phyloP scores from a whole-genome alignment of 1,140 invertebrate genomes.

The Subanguina moxae region DNA sequence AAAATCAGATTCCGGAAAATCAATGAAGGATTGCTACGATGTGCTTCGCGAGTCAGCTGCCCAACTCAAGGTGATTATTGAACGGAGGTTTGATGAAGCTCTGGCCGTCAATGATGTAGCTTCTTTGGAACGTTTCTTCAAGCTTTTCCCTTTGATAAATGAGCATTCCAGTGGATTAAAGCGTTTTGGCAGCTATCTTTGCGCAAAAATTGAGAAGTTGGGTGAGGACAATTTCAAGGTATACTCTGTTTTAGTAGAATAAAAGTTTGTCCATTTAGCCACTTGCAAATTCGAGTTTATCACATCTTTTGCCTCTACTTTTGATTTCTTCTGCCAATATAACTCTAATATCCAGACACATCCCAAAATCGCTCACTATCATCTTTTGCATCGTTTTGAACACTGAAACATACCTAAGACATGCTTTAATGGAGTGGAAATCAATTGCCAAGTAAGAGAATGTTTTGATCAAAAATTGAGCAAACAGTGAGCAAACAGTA shows the following conservation, averaged over 20 bases:
- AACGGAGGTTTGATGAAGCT: slow-evolving; percentile 82
- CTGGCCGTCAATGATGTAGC: slow-evolving; percentile 78
- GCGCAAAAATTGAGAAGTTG: slow-evolving; percentile 62
- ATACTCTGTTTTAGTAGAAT: slow-evolving; percentile 18
- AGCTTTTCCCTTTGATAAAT: slow-evolving; percentile 90
- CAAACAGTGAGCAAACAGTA: too few relatives aligned
- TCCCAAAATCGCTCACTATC: too few relatives aligned
- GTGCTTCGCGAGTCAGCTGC: slow-evolving; percentile 79
- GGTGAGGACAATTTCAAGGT: slow-evolving; percentile 66
- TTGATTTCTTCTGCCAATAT: too few relatives aligned
- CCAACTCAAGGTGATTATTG: slow-evolving; percentile 72
- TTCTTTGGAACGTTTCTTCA: slow-evolving; percentile 91
- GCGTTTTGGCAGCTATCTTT: slow-evolving; percentile 85
- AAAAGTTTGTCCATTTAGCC: too few relatives aligned
- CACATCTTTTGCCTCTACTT: neutral
- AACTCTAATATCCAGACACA: neutral
- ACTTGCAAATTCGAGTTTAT: too few relatives aligned
- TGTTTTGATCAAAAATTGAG: too few relatives aligned
- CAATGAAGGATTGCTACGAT: slow-evolving; percentile 58
- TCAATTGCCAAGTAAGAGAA: too few relatives aligned
- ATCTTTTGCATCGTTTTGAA: too few relatives aligned
- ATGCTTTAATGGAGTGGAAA: too few relatives aligned
- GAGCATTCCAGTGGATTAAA: slow-evolving; percentile 84
- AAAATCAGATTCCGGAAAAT: slow-evolving; percentile 44
- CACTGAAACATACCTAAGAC: too few relatives aligned